A percentile compares a stretch with the other conserved stretches of the same genome.
These are phyloP conservation scores for Delphinus delphis DNA, from an alignment of 2,113 vertebrate species.

Conservation along the genomic window DNA sequence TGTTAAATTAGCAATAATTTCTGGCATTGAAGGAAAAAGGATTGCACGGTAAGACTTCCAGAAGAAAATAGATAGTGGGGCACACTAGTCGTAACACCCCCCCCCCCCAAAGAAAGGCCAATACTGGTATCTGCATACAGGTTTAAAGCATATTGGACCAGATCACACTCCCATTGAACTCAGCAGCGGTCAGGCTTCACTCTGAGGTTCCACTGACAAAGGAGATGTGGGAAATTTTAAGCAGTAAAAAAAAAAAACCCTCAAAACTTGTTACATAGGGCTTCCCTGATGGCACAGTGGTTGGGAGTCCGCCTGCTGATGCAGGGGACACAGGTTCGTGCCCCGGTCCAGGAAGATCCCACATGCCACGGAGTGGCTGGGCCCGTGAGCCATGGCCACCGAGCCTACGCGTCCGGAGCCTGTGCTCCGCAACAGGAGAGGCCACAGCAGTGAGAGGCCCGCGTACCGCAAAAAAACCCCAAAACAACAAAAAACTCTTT, in stretches of 20 bases:
- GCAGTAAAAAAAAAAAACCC: not conserved
- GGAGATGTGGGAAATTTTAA: not conserved
- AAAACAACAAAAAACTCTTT: too few relatives aligned
- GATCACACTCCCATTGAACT: not conserved
- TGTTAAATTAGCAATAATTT: not conserved
- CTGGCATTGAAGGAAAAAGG: not conserved
- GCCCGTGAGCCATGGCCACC: too few relatives aligned
- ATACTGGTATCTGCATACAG: too few relatives aligned
- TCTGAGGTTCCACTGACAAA: not conserved
- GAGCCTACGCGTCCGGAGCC: too few relatives aligned
- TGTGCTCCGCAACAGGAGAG: too few relatives aligned
- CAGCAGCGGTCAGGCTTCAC: not conserved
- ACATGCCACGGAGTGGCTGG: too few relatives aligned
- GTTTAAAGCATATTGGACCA: not conserved
- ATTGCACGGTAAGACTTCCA: not conserved
- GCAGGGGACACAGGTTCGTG: too few relatives aligned
- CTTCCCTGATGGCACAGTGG: too few relatives aligned
- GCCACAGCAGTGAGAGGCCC: too few relatives aligned
- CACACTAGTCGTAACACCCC: not conserved
- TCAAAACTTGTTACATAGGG: not conserved
- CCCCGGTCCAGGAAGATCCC: too few relatives aligned
- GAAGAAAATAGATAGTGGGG: not conserved
- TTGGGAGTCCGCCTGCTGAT: too few relatives aligned
- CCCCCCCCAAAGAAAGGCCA: not conserved
- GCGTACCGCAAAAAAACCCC: too few relatives aligned